Conservation (phyloP, 2,888 invertebrate species). For the Oeneis ivallda region DNA sequence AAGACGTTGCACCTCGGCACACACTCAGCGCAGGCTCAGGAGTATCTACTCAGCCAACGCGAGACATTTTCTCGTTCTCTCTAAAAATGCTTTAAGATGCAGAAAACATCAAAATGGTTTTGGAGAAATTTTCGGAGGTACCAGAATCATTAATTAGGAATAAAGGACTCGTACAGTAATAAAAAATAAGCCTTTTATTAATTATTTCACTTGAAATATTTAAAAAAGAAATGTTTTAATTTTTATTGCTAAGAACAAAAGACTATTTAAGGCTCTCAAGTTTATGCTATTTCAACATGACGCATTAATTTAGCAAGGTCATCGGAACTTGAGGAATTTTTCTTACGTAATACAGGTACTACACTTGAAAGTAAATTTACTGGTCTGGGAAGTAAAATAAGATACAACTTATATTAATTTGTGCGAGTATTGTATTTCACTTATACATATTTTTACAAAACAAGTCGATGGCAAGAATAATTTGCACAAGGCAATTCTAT, state of each 20-base stretch:
- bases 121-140: too few species aligned
- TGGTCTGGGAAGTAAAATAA: conserved; percentile 23
- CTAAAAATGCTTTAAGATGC: too few species aligned
- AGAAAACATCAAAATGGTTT: too few species aligned
- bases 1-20: too few species aligned
- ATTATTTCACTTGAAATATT: background rate
- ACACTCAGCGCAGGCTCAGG: too few species aligned
- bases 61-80: too few species aligned
- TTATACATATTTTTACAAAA: conserved; percentile 34
- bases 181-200: too few species aligned
- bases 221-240: background rate
- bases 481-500: conserved; percentile 19
- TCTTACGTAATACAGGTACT: conserved; percentile 22
- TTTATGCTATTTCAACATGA: conserved; percentile 21
- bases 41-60: too few species aligned
- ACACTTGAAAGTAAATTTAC: conserved; percentile 16
- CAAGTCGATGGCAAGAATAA: conserved; percentile 34
- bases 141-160: too few species aligned
- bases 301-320: conserved; percentile 26
- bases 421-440: conserved; percentile 38
- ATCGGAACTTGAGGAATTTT: conserved; percentile 28
- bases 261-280: conserved; percentile 18
- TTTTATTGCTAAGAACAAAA: conserved; percentile 17
- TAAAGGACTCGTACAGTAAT: too few species aligned
- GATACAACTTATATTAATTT: conserved; percentile 27